A percentile compares a stretch with the other conserved stretches of the same genome.
Evolutionary conservation across 1,140 invertebrate species (phyloP).

Genomic region (Chelonus insularis): DNA sequence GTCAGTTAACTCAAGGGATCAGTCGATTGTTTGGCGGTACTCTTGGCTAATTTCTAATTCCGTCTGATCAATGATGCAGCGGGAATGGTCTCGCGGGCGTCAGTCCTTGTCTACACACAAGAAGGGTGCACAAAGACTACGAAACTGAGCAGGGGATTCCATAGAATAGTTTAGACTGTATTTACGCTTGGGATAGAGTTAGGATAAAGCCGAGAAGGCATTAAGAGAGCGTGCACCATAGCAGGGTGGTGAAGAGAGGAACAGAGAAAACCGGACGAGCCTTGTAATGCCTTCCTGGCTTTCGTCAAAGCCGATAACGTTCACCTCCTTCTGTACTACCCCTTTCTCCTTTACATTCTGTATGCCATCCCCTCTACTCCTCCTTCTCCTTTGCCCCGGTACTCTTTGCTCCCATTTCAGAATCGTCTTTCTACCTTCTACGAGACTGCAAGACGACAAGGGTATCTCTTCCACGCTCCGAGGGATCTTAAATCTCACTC

Average conservation of each 20-base stretch:
- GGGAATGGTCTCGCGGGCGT: constrained; percentile 9
- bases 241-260: neutral
- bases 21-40: constrained; percentile 23
- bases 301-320: constrained; percentile 33
- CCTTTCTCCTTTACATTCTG: neutral
- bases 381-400: neutral
- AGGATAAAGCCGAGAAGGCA: constrained; percentile 18
- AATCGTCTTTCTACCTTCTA: neutral
- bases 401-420: neutral
- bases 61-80: constrained; percentile 30
- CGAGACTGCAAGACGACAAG: constrained; percentile 6
- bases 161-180: constrained; percentile 1
- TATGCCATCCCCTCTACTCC: neutral
- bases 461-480: constrained; percentile 18
- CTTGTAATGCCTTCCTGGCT: constrained; percentile 29
- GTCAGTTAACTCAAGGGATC: constrained; percentile 7
- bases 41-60: constrained; percentile 22
- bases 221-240: constrained; percentile 12
- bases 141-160: neutral
- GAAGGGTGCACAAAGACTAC: neutral
- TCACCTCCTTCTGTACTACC: constrained; percentile 8
- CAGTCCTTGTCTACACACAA: neutral
- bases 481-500: constrained; percentile 28
- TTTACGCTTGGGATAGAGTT: constrained; percentile 18
- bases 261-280: constrained; percentile 20